phyloP scores from a whole-genome alignment of 1,140 invertebrate species.

The Phymorhynchus buccinoides region DNA sequence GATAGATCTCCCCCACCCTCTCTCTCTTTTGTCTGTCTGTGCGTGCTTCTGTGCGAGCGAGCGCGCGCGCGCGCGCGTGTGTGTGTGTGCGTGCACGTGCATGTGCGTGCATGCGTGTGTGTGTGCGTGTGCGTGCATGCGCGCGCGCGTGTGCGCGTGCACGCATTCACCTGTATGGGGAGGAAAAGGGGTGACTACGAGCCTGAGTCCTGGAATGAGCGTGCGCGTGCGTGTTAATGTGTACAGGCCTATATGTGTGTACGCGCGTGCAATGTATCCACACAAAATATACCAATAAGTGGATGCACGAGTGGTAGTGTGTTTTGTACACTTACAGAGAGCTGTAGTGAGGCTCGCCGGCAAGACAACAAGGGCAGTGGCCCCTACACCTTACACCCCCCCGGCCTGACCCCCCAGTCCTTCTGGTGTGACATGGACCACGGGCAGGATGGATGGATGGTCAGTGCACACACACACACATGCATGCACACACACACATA shows the following conservation, averaged over 20 bases:
- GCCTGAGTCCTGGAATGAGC: neutral
- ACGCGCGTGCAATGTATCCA: neutral
- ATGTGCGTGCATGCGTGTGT: neutral
- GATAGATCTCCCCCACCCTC: no score
- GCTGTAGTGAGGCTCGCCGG: neutral
- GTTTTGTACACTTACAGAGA: no score
- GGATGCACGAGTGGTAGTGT: no score
- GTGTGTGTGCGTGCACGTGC: no score
- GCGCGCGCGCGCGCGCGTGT: no score
- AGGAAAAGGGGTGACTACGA: no score
- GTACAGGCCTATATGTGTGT: neutral
- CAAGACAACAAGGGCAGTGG: neutral
- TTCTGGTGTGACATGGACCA: conserved; percentile 39
- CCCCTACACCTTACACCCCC: conserved; percentile 25
- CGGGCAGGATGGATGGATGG: conserved; percentile 36
- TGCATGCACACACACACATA: neutral
- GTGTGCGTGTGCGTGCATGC: neutral
- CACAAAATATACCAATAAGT: no score
- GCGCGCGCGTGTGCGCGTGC: neutral
- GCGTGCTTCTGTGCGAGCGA: no score
- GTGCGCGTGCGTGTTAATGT: neutral
- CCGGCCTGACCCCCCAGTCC: neutral
- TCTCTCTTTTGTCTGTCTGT: no score
- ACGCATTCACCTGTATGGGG: no score
- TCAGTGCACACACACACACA: conserved; percentile 2